Evolutionary conservation across 1,140 invertebrate species (phyloP).

Genomic region (Halyomorpha halys): DNA sequence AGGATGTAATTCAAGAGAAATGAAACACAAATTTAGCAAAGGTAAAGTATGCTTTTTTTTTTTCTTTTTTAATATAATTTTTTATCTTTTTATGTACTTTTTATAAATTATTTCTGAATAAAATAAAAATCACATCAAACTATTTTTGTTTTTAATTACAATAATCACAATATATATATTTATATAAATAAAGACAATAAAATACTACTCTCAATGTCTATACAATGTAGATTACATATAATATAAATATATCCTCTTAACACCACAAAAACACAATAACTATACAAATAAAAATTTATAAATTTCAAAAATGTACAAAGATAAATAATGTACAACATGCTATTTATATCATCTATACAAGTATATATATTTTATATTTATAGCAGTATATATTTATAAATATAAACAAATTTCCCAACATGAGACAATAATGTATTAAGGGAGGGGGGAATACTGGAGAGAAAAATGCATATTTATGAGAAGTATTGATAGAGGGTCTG

Average conservation of each 20-base stretch:
- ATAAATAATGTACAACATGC: conserved; percentile 1
- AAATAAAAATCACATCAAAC: too few species aligned
- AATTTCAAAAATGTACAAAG: not conserved
- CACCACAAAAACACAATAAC: not conserved
- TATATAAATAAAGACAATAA: too few species aligned
- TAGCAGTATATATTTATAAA: conserved; percentile 14
- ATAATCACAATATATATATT: too few species aligned
- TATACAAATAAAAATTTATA: conserved; percentile 6
- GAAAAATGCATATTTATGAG: not conserved
- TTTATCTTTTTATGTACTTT: too few species aligned
- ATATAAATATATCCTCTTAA: not conserved
- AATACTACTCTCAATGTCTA: too few species aligned
- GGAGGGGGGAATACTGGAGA: not conserved
- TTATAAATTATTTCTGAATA: too few species aligned
- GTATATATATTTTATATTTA: conserved; percentile 13
- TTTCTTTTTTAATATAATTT: too few species aligned
- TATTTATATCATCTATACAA: conserved; percentile 15
- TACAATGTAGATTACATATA: too few species aligned
- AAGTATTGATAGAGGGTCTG: conserved; percentile 5
- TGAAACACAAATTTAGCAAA: too few species aligned
- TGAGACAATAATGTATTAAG: not conserved
- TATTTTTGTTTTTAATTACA: too few species aligned
- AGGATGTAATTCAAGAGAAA: too few species aligned
- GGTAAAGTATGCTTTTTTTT: too few species aligned
- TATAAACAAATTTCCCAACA: conserved; percentile 13